phyloP scores from a whole-genome alignment of 2,113 vertebrate genomes.

The Mola mola region DNA sequence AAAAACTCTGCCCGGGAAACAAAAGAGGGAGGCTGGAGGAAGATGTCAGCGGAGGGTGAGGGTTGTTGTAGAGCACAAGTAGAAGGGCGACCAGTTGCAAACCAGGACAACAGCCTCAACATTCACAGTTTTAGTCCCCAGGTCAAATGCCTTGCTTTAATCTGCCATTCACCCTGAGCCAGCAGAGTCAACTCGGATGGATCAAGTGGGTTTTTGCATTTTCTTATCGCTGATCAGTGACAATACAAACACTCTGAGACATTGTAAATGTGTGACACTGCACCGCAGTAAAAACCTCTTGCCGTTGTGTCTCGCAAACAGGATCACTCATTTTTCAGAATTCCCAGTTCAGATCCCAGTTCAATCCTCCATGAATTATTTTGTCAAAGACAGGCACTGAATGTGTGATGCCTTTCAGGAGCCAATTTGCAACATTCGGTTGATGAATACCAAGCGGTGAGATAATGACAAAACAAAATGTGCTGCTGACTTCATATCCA shows the following conservation, averaged over 20 bases:
- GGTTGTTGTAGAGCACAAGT: constrained; percentile 4
- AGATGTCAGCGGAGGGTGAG: constrained; percentile 14
- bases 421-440: constrained; percentile 77
- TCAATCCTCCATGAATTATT: constrained; percentile 75
- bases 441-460: constrained; percentile 69
- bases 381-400: constrained; percentile 67
- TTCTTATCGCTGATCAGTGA: constrained; percentile 56
- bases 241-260: constrained; percentile 37
- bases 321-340: constrained; percentile 61
- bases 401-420: constrained; percentile 75
- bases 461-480: constrained; percentile 81
- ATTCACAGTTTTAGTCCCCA: constrained; percentile 18
- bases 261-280: constrained; percentile 53
- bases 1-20: constrained; percentile 37
- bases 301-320: constrained; percentile 61
- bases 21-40: constrained; percentile 19
- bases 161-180: constrained; percentile 40
- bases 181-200: constrained; percentile 43
- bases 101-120: not conserved
- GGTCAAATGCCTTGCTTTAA: constrained; percentile 37
- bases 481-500: constrained; percentile 76
- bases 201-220: constrained; percentile 49
- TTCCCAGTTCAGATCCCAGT: constrained; percentile 55
- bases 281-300: constrained; percentile 39
- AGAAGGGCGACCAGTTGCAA: constrained; percentile 1